Evolutionary conservation across 2,113 vertebrate species (phyloP).

Genomic region (Hemichromis elongatus): DNA sequence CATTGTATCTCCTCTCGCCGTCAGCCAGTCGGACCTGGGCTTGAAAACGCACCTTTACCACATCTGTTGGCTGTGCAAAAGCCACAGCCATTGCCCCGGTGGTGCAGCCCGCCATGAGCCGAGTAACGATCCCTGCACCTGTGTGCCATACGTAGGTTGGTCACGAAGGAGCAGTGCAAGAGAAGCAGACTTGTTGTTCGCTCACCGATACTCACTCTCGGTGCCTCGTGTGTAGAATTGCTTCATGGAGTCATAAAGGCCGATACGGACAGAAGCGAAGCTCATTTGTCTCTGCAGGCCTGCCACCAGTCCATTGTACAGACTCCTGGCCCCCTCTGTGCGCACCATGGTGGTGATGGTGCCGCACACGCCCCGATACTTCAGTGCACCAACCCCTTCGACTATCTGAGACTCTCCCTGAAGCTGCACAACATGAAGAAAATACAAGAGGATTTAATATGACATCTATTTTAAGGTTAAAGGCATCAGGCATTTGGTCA

Average conservation of each 20-base stretch:
- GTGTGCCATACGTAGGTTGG: not conserved
- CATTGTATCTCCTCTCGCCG: slow-evolving; percentile 75
- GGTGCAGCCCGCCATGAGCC: slow-evolving; percentile 84
- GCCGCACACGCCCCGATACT: slow-evolving; percentile 77
- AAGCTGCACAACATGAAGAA: slow-evolving; percentile 63
- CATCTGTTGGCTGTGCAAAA: slow-evolving; percentile 88
- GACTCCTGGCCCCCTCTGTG: slow-evolving; percentile 75
- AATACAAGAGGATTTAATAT: not conserved
- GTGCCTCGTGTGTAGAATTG: slow-evolving; percentile 83
- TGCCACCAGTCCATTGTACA: slow-evolving; percentile 80
- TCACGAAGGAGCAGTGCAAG: not conserved
- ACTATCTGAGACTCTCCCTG: slow-evolving; percentile 75
- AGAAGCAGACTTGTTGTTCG: not conserved
- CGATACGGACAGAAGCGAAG: slow-evolving; percentile 78
- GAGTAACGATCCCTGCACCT: slow-evolving; percentile 78
- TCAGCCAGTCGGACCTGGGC: slow-evolving; percentile 71
- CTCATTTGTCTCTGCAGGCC: slow-evolving; percentile 83
- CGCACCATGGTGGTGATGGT: slow-evolving; percentile 80
- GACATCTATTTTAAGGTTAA: not conserved
- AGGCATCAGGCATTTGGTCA: not conserved
- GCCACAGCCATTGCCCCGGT: slow-evolving; percentile 85
- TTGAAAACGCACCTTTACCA: slow-evolving; percentile 89
- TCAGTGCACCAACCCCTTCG: slow-evolving; percentile 16
- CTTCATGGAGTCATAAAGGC: slow-evolving; percentile 79
- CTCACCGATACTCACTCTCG: slow-evolving; percentile 75